A percentile compares a stretch with the other conserved stretches of the same genome.
phyloP scores from a whole-genome alignment of 1,140 invertebrate genomes.

The Hetaerina americana region DNA sequence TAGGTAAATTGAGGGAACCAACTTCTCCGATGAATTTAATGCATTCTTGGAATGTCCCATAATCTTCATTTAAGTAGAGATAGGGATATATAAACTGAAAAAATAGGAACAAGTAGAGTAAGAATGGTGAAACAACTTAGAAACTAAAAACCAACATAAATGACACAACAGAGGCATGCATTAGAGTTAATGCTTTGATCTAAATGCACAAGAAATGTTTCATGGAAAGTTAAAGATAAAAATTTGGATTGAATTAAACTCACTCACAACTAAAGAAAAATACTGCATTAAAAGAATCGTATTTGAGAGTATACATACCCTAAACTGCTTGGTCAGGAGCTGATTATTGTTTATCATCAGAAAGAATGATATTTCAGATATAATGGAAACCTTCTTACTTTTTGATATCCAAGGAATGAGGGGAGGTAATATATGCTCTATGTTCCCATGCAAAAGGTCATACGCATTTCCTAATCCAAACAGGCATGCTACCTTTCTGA shows the following conservation, averaged over 20 bases:
- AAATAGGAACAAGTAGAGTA: constrained; percentile 7
- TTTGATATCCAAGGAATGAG: not conserved
- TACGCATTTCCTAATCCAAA: not conserved
- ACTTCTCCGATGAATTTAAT: constrained; percentile 40
- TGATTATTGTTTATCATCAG: not conserved
- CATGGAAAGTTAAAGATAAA: too few species aligned
- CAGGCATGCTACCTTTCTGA: not conserved
- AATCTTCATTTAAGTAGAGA: constrained; percentile 43
- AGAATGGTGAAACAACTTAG: too few species aligned
- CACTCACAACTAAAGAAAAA: too few species aligned
- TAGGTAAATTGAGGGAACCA: constrained; percentile 34
- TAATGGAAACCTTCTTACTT: not conserved
- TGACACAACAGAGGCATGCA: too few species aligned
- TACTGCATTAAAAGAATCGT: too few species aligned
- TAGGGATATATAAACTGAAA: constrained; percentile 51
- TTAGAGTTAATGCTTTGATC: too few species aligned
- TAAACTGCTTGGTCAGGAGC: not conserved
- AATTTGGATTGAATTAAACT: too few species aligned
- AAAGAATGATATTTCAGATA: not conserved
- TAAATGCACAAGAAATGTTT: too few species aligned
- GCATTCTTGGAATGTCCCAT: constrained; percentile 38
- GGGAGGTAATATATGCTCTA: not conserved
- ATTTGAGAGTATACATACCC: not conserved
- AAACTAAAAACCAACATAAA: too few species aligned
- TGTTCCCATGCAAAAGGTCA: not conserved